Evolutionary conservation across 2,888 invertebrate genomes (phyloP).

Genomic region (Anodontia alba): DNA sequence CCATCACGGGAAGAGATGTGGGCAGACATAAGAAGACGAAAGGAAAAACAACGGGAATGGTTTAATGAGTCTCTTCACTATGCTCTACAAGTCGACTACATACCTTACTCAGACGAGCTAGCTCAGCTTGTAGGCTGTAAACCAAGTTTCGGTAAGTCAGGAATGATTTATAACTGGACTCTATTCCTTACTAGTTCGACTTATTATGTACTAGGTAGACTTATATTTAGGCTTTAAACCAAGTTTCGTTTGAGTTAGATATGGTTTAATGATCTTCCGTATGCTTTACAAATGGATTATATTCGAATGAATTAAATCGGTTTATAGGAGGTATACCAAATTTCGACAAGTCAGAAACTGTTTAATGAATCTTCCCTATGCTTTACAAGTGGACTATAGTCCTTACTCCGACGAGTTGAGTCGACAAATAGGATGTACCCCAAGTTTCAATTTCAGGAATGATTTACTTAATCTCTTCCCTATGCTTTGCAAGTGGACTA

Average conservation of each 20-base stretch:
- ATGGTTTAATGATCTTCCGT: no score
- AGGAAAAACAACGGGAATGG: constrained; percentile 21
- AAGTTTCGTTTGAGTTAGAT: background rate
- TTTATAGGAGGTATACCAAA: constrained; percentile 84
- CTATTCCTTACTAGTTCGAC: background rate
- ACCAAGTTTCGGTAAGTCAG: constrained; percentile 82
- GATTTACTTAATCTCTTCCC: constrained; percentile 70
- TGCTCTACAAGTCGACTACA: constrained; percentile 83
- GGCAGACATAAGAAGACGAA: constrained; percentile 4
- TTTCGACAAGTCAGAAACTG: constrained; percentile 77
- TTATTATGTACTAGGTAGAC: background rate
- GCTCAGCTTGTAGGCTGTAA: constrained; percentile 83
- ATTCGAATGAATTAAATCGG: constrained; percentile 85
- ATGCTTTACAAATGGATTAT: no score
- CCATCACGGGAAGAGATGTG: constrained; percentile 18
- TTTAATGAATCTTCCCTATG: no score
- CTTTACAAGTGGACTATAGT: no score
- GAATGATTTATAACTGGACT: no score
- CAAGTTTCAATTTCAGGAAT: constrained; percentile 76
- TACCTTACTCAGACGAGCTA: constrained; percentile 85
- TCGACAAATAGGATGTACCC: constrained; percentile 84
- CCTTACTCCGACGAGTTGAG: no score
- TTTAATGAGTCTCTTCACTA: constrained; percentile 77
- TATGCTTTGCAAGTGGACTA: constrained; percentile 84
- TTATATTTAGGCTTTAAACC: background rate